These are phyloP conservation scores for Epinephelus lanceolatus DNA, from an alignment of 2,113 vertebrate genomes.

Conservation along the genomic window DNA sequence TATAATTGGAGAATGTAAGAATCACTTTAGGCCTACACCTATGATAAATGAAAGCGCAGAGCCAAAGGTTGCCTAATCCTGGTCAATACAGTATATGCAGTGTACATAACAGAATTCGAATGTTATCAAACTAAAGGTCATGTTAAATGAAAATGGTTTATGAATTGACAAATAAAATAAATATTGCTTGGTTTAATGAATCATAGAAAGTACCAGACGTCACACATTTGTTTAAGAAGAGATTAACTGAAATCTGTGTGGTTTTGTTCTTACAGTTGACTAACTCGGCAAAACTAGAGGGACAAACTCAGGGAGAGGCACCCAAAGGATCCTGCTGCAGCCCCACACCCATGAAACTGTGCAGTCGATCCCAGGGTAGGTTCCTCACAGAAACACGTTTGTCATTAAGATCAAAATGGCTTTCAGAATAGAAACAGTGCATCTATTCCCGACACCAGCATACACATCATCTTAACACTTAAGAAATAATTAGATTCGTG, in stretches of 20 bases:
- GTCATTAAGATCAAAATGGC: background rate
- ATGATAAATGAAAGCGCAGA: too few species aligned
- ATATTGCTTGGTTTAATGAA: background rate
- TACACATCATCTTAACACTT: background rate
- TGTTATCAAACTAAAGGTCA: background rate
- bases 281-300: conserved; percentile 86
- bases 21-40: too few species aligned
- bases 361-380: conserved; percentile 91
- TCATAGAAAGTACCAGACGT: background rate
- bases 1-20: too few species aligned
- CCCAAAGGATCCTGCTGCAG: conserved; percentile 86
- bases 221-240: background rate
- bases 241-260: background rate
- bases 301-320: conserved; percentile 75
- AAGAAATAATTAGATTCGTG: background rate
- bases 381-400: background rate
- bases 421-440: background rate
- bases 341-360: conserved; percentile 88
- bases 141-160: background rate
- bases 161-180: background rate
- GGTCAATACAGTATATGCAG: background rate
- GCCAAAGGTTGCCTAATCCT: too few species aligned
- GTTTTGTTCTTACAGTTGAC: conserved; percentile 79
- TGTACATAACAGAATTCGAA: background rate
- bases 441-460: background rate